Conservation (phyloP, 2,113 vertebrate species). For the Mormoops blainvillei region DNA sequence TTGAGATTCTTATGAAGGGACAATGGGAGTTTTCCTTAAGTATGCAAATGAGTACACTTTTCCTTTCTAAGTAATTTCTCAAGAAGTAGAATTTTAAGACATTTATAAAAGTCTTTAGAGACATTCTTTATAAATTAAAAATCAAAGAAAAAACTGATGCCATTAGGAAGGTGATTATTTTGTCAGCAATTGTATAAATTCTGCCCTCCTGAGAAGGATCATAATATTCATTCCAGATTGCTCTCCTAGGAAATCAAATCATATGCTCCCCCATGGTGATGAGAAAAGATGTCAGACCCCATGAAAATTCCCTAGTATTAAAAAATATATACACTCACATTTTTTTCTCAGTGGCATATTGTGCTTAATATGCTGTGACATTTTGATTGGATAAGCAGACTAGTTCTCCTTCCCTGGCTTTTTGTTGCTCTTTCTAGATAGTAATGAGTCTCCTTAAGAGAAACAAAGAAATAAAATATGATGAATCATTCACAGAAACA, state of each 20-base stretch:
- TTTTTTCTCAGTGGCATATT: not conserved
- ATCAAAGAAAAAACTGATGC: not conserved
- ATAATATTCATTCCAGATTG: not conserved
- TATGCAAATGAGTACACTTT: not conserved
- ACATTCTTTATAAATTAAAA: not conserved
- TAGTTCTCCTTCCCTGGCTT: not conserved
- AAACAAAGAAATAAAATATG: not conserved
- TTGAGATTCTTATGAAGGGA: not conserved
- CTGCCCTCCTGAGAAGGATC: not conserved
- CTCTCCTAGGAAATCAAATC: slow-evolving; percentile 21
- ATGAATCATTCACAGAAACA: not conserved
- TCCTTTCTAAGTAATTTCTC: not conserved
- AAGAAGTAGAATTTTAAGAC: not conserved
- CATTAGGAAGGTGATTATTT: slow-evolving; percentile 20
- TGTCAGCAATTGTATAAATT: slow-evolving; percentile 6
- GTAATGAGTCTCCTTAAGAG: not conserved
- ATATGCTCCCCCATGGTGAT: not conserved
- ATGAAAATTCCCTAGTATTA: not conserved
- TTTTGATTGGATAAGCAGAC: not conserved
- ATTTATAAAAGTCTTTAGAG: not conserved
- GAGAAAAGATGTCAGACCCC: not conserved
- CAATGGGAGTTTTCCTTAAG: not conserved
- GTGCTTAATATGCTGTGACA: not conserved
- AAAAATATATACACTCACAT: not conserved
- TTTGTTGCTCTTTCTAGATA: not conserved